phyloP scores from a whole-genome alignment of 2,888 invertebrate genomes.

The Ryuthela nishihirai region DNA sequence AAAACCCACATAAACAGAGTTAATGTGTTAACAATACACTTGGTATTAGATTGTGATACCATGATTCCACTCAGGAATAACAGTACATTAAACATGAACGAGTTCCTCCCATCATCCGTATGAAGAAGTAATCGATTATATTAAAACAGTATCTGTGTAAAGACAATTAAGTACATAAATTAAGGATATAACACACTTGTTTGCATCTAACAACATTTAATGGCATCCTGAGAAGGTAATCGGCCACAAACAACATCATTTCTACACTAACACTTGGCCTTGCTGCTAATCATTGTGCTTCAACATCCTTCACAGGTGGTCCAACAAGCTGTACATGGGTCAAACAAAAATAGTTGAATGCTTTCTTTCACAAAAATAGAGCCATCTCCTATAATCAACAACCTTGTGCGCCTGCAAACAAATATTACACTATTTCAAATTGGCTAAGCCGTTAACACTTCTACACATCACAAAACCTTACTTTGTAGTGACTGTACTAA shows the following conservation, averaged over 20 bases:
- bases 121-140: too few species aligned
- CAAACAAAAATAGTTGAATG: slow-evolving; percentile 37
- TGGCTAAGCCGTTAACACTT: slow-evolving; percentile 32
- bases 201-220: slow-evolving; percentile 37
- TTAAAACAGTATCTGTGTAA: too few species aligned
- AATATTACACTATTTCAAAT: slow-evolving; percentile 26
- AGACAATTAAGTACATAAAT: too few species aligned
- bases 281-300: slow-evolving; percentile 14
- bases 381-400: slow-evolving; percentile 36
- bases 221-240: slow-evolving; percentile 36
- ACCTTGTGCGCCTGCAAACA: slow-evolving; percentile 37
- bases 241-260: slow-evolving; percentile 31
- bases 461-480: slow-evolving; percentile 18
- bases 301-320: slow-evolving; percentile 36
- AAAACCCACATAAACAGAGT: too few species aligned
- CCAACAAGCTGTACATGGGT: slow-evolving; percentile 36
- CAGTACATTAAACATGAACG: too few species aligned
- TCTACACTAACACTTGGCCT: slow-evolving; percentile 34
- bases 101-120: too few species aligned
- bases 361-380: slow-evolving; percentile 38
- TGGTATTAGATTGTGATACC: too few species aligned
- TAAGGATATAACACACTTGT: too few species aligned
- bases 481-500: too few species aligned
- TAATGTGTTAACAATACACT: too few species aligned
- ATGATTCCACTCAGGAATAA: too few species aligned